Evolutionary conservation across 2,113 vertebrate species (phyloP).

Genomic region (Caloenas nicobarica): DNA sequence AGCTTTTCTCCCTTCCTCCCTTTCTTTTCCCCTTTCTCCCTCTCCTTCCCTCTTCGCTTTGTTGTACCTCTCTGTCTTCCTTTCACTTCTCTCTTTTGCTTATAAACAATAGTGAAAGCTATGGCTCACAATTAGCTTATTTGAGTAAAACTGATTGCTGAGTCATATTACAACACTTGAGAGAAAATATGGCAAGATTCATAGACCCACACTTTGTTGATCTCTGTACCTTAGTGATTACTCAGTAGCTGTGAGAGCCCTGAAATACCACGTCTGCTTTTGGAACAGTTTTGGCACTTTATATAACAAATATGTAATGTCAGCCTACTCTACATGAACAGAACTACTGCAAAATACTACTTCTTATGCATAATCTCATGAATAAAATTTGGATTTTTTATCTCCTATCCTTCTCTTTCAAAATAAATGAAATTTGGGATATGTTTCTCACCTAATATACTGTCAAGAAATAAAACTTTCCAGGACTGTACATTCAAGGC

Average conservation of each 20-base stretch:
- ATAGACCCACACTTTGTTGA: background rate
- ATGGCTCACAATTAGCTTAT: background rate
- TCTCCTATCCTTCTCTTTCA: background rate
- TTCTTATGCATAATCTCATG: background rate
- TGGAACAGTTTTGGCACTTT: background rate
- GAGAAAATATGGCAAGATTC: background rate
- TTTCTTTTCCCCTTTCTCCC: background rate
- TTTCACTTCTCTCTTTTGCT: background rate
- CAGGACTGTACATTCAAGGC: background rate
- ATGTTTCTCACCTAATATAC: background rate
- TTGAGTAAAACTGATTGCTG: background rate
- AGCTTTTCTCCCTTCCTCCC: no score
- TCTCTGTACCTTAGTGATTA: background rate
- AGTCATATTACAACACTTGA: background rate
- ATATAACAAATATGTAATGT: background rate
- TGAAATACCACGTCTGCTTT: background rate
- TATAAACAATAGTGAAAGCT: background rate
- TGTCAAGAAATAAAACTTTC: background rate
- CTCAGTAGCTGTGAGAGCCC: accelerated
- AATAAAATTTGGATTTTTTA: background rate
- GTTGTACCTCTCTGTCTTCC: background rate
- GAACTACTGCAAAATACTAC: background rate
- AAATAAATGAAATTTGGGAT: background rate
- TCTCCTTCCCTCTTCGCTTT: background rate
- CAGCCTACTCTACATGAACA: background rate